Percentiles rank a stretch among this genome's conserved stretches.
phyloP scores from a whole-genome alignment of 1,140 invertebrate genomes.

The Ridgeia piscesae region DNA sequence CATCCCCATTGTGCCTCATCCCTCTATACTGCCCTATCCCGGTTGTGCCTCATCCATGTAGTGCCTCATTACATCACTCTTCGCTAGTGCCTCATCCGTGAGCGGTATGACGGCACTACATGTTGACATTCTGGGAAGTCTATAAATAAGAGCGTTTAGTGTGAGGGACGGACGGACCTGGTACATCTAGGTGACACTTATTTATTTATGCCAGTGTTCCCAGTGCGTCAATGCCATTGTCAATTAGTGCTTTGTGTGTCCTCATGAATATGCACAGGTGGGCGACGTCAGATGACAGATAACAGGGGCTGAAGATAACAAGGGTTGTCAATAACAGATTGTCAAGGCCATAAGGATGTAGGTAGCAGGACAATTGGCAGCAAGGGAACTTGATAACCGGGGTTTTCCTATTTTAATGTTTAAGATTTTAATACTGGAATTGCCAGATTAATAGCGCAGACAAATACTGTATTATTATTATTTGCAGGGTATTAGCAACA shows the following conservation, averaged over 20 bases:
- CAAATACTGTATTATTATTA: too few species aligned
- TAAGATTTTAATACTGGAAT: too few species aligned
- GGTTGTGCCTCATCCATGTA: background rate
- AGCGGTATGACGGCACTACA: background rate
- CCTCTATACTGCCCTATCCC: background rate
- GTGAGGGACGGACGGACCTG: background rate
- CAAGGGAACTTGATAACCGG: too few species aligned
- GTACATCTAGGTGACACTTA: background rate
- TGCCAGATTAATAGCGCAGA: too few species aligned
- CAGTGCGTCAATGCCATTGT: background rate
- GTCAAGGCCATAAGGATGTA: too few species aligned
- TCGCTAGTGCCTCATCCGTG: background rate
- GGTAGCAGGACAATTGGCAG: too few species aligned
- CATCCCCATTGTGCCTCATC: background rate
- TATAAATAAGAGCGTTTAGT: background rate
- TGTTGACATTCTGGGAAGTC: background rate
- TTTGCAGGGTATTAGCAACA: too few species aligned
- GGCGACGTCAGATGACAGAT: background rate
- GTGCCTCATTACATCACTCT: background rate
- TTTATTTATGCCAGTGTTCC: background rate
- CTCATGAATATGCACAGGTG: background rate
- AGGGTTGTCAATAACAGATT: background rate
- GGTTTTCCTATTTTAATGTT: too few species aligned
- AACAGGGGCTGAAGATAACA: background rate
- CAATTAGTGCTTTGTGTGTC: background rate